A percentile compares a stretch with the other conserved stretches of the same genome.
Evolutionary conservation across 1,140 invertebrate species (phyloP).

Genomic region (Probaryconus sp.): DNA sequence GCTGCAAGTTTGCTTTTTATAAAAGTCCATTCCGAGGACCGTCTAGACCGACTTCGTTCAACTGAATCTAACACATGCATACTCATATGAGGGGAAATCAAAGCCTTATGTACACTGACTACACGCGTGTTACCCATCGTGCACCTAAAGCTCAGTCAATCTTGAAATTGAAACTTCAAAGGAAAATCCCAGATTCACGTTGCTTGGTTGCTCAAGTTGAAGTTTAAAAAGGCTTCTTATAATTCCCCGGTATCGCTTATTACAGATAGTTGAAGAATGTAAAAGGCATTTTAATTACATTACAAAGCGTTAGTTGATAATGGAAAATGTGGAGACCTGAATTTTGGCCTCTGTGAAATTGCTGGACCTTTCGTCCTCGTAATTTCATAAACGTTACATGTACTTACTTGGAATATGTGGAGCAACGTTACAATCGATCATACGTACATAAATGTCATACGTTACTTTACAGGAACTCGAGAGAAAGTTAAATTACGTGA

Average conservation of each 20-base stretch:
- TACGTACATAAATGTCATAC: too few species aligned
- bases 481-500: too few species aligned
- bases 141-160: conserved; percentile 54
- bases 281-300: conserved; percentile 31
- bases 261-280: conserved; percentile 30
- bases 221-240: conserved; percentile 34
- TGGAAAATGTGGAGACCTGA: too few species aligned
- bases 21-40: conserved; percentile 53
- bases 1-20: conserved; percentile 44
- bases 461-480: too few species aligned
- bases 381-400: too few species aligned
- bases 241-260: conserved; percentile 37
- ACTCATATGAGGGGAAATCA: conserved; percentile 46
- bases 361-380: too few species aligned
- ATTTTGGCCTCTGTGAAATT: too few species aligned
- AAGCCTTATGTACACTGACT: conserved; percentile 43
- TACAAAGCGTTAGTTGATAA: conserved; percentile 3
- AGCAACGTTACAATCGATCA: too few species aligned
- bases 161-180: conserved; percentile 60
- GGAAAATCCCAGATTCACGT: conserved; percentile 43
- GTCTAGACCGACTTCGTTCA: conserved; percentile 51
- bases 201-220: conserved; percentile 38
- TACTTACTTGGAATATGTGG: too few species aligned
- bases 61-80: conserved; percentile 51
- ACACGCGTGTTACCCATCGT: conserved; percentile 44